Conservation (phyloP, 2,113 vertebrate species). For the Anhinga rufa region DNA sequence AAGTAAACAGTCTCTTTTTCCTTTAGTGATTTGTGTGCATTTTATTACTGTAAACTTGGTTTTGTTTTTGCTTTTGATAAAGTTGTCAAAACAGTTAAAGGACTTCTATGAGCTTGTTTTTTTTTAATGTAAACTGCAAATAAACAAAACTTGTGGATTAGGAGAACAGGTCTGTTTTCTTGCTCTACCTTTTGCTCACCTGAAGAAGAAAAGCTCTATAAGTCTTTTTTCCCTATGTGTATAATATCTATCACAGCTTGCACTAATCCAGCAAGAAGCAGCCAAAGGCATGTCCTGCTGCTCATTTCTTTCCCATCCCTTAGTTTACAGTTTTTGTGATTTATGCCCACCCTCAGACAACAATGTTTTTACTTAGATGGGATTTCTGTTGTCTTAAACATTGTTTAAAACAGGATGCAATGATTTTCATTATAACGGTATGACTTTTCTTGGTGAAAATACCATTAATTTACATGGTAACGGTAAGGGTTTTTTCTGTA, state of each 20-base stretch:
- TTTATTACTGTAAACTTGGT: neutral
- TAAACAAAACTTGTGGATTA: neutral
- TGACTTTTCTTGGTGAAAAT: neutral
- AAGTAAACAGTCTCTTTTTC: neutral
- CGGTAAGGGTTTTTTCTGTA: neutral
- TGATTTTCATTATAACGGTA: neutral
- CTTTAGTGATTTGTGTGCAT: neutral
- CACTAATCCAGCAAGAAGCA: neutral
- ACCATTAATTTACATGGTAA: neutral
- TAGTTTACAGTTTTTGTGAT: neutral
- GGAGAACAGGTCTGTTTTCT: neutral
- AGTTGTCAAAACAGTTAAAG: neutral
- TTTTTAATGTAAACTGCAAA: neutral
- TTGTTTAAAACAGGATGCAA: neutral
- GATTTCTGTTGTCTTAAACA: constrained; percentile 1
- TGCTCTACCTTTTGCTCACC: neutral
- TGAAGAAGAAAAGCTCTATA: neutral
- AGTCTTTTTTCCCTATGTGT: neutral
- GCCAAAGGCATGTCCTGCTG: neutral
- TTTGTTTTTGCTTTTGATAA: neutral
- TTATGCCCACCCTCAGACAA: neutral
- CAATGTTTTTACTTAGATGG: neutral
- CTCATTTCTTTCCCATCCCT: neutral
- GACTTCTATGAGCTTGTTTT: neutral
- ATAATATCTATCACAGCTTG: neutral